Percentiles rank a stretch among this genome's conserved stretches.
Conservation (phyloP, 2,888 invertebrate species). For the Agonopterix arenella region DNA sequence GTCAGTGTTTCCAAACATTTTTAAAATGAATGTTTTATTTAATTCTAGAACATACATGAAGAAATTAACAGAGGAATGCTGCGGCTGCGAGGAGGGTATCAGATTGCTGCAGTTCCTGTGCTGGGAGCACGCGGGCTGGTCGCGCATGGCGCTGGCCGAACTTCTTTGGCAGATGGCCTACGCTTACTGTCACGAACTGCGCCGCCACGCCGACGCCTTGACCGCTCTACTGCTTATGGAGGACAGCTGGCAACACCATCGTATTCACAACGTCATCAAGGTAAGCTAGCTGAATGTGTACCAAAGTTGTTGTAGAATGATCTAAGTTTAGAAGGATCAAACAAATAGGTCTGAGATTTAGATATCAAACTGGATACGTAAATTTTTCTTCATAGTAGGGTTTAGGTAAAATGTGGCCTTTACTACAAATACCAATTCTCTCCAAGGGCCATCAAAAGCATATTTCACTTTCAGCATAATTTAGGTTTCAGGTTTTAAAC, state of each 20-base stretch:
- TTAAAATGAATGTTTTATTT: neutral
- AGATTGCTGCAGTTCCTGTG: constrained; percentile 94
- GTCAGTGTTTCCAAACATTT: neutral
- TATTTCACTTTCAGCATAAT: too few species aligned
- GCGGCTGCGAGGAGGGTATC: constrained; percentile 93
- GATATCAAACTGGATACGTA: too few species aligned
- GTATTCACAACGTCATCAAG: constrained; percentile 95
- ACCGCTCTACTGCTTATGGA: constrained; percentile 92
- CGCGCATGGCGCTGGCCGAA: constrained; percentile 91
- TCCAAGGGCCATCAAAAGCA: too few species aligned
- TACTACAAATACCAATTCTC: too few species aligned
- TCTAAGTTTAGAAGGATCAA: too few species aligned
- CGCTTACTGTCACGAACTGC: constrained; percentile 95
- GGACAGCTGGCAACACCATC: constrained; percentile 97
- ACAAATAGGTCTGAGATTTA: too few species aligned
- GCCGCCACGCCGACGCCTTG: constrained; percentile 93
- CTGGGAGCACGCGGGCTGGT: constrained; percentile 98
- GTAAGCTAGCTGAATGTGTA: constrained; percentile 48
- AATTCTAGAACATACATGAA: constrained; percentile 83
- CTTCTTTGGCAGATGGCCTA: constrained; percentile 93
- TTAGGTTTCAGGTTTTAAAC: too few species aligned
- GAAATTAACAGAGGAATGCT: constrained; percentile 96
- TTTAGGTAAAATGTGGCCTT: too few species aligned
- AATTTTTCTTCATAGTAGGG: too few species aligned
- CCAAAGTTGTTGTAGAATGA: too few species aligned